phyloP scores from a whole-genome alignment of 2,888 invertebrate genomes.

The Apomyelois bistriatella region DNA sequence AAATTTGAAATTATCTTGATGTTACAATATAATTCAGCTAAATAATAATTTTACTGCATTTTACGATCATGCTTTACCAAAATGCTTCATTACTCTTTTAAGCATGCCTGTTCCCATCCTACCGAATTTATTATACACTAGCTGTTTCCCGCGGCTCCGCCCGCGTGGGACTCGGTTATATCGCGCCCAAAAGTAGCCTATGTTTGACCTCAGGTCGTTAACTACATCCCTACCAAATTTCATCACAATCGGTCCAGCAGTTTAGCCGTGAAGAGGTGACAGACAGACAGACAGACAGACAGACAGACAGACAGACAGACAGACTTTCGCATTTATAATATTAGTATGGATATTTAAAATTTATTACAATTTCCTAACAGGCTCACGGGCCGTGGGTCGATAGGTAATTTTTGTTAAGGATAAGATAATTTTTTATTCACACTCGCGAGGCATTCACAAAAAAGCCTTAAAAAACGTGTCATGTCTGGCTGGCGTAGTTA shows the following conservation, averaged over 20 bases:
- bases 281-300: no score
- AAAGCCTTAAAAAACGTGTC: not conserved
- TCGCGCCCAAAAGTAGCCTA: no score
- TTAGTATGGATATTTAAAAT: constrained; percentile 16
- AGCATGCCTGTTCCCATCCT: constrained; percentile 42
- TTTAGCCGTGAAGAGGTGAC: no score
- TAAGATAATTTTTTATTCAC: constrained; percentile 24
- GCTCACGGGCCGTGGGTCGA: constrained; percentile 52
- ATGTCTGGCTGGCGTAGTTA: constrained; percentile 12
- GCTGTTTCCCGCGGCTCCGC: no score
- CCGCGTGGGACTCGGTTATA: no score
- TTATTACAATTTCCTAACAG: constrained; percentile 43
- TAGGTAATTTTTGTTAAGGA: constrained; percentile 47
- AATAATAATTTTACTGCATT: constrained; percentile 22
- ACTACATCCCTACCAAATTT: no score
- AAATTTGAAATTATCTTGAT: no score
- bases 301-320: no score
- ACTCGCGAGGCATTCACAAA: constrained; percentile 18
- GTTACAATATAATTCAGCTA: not conserved
- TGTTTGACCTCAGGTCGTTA: no score
- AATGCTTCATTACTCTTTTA: constrained; percentile 37
- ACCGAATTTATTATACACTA: constrained; percentile 17
- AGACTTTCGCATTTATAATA: no score
- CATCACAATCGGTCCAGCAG: no score
- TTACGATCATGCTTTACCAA: constrained; percentile 19